Evolutionary conservation across 2,113 vertebrate species (phyloP).

Genomic region (Irena cyanogastra): DNA sequence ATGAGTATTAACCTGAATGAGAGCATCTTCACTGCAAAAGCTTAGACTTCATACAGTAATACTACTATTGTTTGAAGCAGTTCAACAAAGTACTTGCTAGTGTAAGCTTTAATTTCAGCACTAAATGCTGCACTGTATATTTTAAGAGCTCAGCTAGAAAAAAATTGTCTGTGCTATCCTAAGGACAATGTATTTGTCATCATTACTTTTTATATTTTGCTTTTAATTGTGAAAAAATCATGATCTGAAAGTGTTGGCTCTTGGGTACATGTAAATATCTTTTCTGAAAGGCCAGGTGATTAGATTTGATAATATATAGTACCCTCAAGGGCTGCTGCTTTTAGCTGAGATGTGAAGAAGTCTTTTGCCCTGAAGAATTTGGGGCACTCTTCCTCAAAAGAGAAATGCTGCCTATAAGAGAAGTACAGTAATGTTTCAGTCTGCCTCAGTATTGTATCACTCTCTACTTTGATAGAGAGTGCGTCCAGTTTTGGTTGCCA

Average conservation of each 20-base stretch:
- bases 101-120: background rate
- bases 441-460: background rate
- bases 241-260: background rate
- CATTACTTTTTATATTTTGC: background rate
- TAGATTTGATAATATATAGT: background rate
- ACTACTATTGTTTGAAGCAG: background rate
- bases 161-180: background rate
- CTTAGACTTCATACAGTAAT: background rate
- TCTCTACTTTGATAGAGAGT: background rate
- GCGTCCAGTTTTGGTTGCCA: background rate
- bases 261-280: background rate
- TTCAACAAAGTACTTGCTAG: background rate
- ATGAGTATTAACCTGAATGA: background rate
- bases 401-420: background rate
- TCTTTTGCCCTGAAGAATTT: background rate
- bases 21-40: background rate
- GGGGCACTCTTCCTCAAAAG: background rate
- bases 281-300: background rate
- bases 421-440: accelerated
- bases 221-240: background rate
- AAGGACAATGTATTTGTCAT: background rate
- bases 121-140: background rate
- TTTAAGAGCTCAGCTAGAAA: background rate
- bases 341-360: background rate
- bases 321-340: background rate